Evolutionary conservation across 2,113 vertebrate genomes (phyloP).

Genomic region (Microcebus tavaratra): DNA sequence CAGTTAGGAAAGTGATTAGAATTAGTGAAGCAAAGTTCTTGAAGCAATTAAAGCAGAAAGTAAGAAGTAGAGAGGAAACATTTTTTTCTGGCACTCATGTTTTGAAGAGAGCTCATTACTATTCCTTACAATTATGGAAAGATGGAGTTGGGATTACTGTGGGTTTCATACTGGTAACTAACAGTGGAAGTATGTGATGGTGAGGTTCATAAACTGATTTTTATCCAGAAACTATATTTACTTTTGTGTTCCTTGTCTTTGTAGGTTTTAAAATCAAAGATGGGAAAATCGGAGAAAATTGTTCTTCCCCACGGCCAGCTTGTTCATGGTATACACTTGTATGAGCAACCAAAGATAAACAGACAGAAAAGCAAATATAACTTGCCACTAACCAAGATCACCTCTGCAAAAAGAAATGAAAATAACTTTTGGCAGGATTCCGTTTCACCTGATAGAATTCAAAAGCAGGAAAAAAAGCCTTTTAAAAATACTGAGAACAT

Average conservation of each 20-base stretch:
- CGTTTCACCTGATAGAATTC: constrained; percentile 73
- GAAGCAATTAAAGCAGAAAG: not conserved
- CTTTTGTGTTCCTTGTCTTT: constrained; percentile 77
- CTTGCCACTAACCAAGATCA: constrained; percentile 77
- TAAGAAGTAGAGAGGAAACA: not conserved
- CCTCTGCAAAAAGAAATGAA: constrained; percentile 84
- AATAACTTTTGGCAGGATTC: constrained; percentile 85
- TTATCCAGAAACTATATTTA: not conserved
- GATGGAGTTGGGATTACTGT: not conserved
- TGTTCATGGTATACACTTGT: constrained; percentile 83
- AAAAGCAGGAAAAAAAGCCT: constrained; percentile 87
- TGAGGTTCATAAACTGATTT: constrained; percentile 1
- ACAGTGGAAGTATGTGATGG: not conserved
- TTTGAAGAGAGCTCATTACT: not conserved
- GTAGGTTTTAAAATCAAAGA: constrained; percentile 92
- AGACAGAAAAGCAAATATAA: constrained; percentile 88
- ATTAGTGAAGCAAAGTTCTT: not conserved
- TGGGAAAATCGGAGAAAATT: constrained; percentile 88
- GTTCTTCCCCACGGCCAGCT: constrained; percentile 82
- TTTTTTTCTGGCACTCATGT: not conserved
- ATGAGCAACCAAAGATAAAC: constrained; percentile 85
- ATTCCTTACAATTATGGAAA: not conserved
- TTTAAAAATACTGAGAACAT: constrained; percentile 86
- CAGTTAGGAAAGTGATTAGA: not conserved
- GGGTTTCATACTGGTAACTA: not conserved